These are phyloP conservation scores for Tachysurus fulvidraco DNA, from an alignment of 2,113 vertebrate genomes.

Conservation along the genomic window DNA sequence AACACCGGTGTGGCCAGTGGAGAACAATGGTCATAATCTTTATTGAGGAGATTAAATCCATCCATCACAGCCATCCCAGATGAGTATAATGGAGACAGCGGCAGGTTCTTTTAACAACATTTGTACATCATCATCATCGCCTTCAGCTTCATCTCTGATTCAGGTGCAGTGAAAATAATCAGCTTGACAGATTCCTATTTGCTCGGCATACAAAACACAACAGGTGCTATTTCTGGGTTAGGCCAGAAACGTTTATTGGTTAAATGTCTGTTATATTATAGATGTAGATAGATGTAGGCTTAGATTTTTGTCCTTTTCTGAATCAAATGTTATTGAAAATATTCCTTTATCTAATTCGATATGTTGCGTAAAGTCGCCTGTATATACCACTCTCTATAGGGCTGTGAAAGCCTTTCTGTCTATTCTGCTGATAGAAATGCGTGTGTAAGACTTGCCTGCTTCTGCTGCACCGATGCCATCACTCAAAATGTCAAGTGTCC, in stretches of 20 bases:
- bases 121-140: slow-evolving; percentile 14
- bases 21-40: slow-evolving; percentile 35
- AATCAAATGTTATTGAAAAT: not conserved
- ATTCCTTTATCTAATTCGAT: not conserved
- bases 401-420: not conserved
- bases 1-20: not conserved
- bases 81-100: not conserved
- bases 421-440: not conserved
- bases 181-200: not conserved
- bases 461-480: slow-evolving; percentile 47
- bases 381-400: not conserved
- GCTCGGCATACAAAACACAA: not conserved
- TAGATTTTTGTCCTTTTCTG: not conserved
- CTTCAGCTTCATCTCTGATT: not conserved
- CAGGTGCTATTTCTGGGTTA: slow-evolving; percentile 13
- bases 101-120: not conserved
- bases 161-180: not conserved
- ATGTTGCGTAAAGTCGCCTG: not conserved
- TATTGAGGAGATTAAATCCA: slow-evolving; percentile 38
- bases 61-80: slow-evolving; percentile 35
- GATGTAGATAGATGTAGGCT: too few species aligned
- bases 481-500: slow-evolving; percentile 46
- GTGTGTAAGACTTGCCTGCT: slow-evolving; percentile 24
- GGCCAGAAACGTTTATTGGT: not conserved
- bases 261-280: not conserved